phyloP scores from a whole-genome alignment of 2,113 vertebrate genomes.

The Hydrochoerus hydrochaeris region DNA sequence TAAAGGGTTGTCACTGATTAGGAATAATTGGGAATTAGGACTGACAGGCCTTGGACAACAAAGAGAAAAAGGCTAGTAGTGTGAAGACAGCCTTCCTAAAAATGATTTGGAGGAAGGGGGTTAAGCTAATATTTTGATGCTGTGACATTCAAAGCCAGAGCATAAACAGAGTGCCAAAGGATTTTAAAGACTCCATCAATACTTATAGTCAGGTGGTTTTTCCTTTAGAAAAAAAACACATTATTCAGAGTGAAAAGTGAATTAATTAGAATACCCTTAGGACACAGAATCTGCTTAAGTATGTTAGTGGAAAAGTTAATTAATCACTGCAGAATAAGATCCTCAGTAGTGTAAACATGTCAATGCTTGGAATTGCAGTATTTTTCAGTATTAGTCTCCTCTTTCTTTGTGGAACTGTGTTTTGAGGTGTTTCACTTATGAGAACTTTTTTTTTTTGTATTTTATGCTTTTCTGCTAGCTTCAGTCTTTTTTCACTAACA shows the following conservation, averaged over 20 bases:
- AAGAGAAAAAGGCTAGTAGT: not conserved
- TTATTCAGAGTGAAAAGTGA: constrained; percentile 88
- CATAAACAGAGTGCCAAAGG: constrained; percentile 83
- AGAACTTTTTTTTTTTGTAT: constrained; percentile 44
- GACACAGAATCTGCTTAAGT: constrained; percentile 85
- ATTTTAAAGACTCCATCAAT: constrained; percentile 86
- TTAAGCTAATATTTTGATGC: constrained; percentile 80
- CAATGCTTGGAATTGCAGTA: constrained; percentile 43
- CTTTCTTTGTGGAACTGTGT: constrained; percentile 53
- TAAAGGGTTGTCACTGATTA: not conserved
- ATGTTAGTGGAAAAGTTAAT: constrained; percentile 87
- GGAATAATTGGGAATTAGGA: no score
- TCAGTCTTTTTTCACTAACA: constrained; percentile 44
- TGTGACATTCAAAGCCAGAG: constrained; percentile 82
- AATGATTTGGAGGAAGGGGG: constrained; percentile 59
- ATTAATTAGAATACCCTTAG: constrained; percentile 88
- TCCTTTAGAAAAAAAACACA: constrained; percentile 85
- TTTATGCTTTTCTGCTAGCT: constrained; percentile 32
- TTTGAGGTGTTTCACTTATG: constrained; percentile 46
- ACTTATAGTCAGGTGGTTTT: constrained; percentile 83
- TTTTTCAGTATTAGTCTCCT: constrained; percentile 8
- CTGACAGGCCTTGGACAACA: not conserved
- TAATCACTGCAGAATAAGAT: constrained; percentile 86
- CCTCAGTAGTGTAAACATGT: constrained; percentile 71
- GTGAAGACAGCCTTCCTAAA: constrained; percentile 60